A percentile compares a stretch with the other conserved stretches of the same genome.
phyloP scores from a whole-genome alignment of 2,888 invertebrate genomes.

The Anthoptus insignis region DNA sequence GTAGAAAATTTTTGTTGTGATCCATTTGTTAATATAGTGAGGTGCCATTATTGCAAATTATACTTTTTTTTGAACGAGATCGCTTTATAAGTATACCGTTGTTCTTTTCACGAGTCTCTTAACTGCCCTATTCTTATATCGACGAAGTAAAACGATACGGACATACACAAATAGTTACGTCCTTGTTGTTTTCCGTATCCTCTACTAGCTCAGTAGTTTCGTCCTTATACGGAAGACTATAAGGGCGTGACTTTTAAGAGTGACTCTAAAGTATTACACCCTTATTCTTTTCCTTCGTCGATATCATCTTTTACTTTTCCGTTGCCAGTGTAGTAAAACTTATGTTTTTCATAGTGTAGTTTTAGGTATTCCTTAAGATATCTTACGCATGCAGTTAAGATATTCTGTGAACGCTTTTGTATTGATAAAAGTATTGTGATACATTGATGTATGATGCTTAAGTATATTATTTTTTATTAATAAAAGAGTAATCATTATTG shows the following conservation, averaged over 20 bases:
- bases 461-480: conserved; percentile 77
- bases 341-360: conserved; percentile 28
- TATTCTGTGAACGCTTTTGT: conserved; percentile 65
- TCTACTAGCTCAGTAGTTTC: no score
- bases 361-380: conserved; percentile 9
- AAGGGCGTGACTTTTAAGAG: no score
- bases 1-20: conserved; percentile 69
- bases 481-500: conserved; percentile 78
- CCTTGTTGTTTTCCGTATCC: no score
- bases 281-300: no score
- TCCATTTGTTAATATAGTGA: conserved; percentile 70
- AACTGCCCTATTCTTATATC: conserved; percentile 23
- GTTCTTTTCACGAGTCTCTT: conserved; percentile 38
- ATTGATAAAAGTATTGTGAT: conserved; percentile 77
- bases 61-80: conserved; percentile 69
- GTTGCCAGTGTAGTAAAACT: conserved; percentile 27
- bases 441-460: conserved; percentile 81
- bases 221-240: no score
- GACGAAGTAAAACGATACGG: no score
- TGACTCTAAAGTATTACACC: no score
- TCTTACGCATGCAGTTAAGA: conserved; percentile 58
- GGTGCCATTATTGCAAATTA: conserved; percentile 80
- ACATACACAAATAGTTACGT: no score
- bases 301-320: conserved; percentile 12
- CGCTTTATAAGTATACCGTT: conserved; percentile 56